phyloP scores from a whole-genome alignment of 1,140 invertebrate species.

The Drosophila orena region DNA sequence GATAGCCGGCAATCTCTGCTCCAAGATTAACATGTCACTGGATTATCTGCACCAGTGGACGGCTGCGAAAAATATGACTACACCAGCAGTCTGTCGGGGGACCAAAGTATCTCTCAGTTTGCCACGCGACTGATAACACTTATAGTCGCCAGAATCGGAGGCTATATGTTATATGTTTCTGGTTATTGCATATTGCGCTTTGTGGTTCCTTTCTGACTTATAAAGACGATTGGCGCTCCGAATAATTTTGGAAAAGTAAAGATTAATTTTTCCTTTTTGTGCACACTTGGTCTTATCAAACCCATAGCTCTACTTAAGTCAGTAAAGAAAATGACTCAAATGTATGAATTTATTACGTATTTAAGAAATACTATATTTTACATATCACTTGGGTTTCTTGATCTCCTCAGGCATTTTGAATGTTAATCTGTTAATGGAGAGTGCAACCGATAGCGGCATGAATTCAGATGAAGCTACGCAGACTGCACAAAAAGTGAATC shows the following conservation, averaged over 20 bases:
- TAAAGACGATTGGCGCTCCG: background rate
- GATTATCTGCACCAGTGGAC: conserved; percentile 3
- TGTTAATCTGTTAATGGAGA: background rate
- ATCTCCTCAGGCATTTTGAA: too few species aligned
- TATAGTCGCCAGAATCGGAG: background rate
- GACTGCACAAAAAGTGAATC: background rate
- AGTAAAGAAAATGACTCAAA: background rate
- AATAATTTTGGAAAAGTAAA: background rate
- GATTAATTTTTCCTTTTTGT: background rate
- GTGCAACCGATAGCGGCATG: background rate
- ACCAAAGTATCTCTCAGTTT: background rate
- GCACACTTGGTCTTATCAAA: background rate
- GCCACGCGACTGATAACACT: background rate
- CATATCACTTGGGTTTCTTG: too few species aligned
- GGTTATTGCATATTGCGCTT: too few species aligned
- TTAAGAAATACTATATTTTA: too few species aligned
- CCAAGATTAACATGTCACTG: conserved; percentile 59
- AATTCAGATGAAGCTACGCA: background rate
- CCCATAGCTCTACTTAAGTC: background rate
- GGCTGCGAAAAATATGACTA: background rate
- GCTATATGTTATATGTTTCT: background rate
- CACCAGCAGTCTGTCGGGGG: background rate
- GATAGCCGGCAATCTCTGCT: conserved; percentile 22
- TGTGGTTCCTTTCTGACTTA: background rate
- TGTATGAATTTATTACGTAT: too few species aligned